Percentiles rank a stretch among this genome's conserved stretches.
phyloP scores from a whole-genome alignment of 2,113 vertebrate genomes.

The Chiloscyllium plagiosum region DNA sequence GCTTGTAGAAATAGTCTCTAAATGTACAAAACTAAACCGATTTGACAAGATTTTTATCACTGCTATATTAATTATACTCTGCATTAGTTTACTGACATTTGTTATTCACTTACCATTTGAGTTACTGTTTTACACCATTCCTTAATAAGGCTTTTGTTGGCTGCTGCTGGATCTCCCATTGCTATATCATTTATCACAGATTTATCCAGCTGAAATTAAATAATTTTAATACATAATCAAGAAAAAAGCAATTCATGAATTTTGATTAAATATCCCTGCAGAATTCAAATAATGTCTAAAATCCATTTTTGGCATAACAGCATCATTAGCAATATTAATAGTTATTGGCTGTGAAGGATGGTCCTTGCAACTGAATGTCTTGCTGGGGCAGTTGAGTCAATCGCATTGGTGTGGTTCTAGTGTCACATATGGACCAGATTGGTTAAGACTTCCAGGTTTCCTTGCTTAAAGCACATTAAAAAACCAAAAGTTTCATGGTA shows the following conservation, averaged over 20 bases:
- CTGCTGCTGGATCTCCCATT: conserved; percentile 58
- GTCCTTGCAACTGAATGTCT: background rate
- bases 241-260: background rate
- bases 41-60: background rate
- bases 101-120: conserved; percentile 58
- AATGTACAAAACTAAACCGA: background rate
- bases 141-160: conserved; percentile 85
- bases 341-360: background rate
- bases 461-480: background rate
- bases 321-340: background rate
- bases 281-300: background rate
- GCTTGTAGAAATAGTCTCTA: background rate
- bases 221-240: background rate
- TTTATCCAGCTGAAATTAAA: conserved; percentile 73
- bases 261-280: background rate
- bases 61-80: background rate
- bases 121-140: conserved; percentile 69
- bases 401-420: background rate
- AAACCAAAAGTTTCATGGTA: background rate
- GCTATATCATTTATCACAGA: conserved; percentile 78
- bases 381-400: background rate
- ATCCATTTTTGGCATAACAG: background rate
- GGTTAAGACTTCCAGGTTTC: background rate
- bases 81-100: background rate
- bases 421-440: background rate